Evolutionary conservation across 2,888 invertebrate species (phyloP), one percentile per base, ranked within the genome.

Genomic region (Mythimna loreyi): DNA sequence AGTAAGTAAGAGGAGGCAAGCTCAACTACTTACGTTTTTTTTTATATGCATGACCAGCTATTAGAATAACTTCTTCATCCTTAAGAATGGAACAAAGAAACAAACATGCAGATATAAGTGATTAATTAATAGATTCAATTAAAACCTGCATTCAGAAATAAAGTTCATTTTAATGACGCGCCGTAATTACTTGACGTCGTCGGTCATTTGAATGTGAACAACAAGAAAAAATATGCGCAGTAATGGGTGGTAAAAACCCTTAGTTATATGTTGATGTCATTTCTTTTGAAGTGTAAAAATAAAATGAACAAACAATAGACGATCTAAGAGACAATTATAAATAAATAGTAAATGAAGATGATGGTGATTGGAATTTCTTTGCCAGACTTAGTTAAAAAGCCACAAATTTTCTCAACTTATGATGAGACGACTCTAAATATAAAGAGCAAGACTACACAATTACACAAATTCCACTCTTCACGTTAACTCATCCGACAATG

Each of bases 91-190:
- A 57, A 47, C 40, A 55, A 50, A 61, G n/a, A 49, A 56, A 50
- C 23, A 40, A 55, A 62, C 56, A 0, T 61, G 63, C 2, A 40
- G 30, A 36, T 40, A 8, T 28, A 60, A 53, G 36, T 64, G 59
- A 72, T 77, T 58, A 64, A 64, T 72, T 58, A 71, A 64, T 72
- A 65, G 21, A 72, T 58, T 76, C 52, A 70, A 61, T 60, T 40
- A 45, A 62, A 69, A 47, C 45, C 63, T 56, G 43, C 47, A 28
- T 55, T 69, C 47, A 47, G 11, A 63, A 76, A 76, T 63, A 62
- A 77, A 77, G 50, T 62, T 55, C 50, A 76, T 76, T 81, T 76
- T 76, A 76, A 76, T 81, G 81, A 62, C 62, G 61, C 45, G 58
- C 50, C 21, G 7, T 62, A 58, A 76, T 81, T 75, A 75, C 59